Base-by-base conservation (phyloP, 2,113 vertebrate species). In the Tiliqua scincoides region DNA sequence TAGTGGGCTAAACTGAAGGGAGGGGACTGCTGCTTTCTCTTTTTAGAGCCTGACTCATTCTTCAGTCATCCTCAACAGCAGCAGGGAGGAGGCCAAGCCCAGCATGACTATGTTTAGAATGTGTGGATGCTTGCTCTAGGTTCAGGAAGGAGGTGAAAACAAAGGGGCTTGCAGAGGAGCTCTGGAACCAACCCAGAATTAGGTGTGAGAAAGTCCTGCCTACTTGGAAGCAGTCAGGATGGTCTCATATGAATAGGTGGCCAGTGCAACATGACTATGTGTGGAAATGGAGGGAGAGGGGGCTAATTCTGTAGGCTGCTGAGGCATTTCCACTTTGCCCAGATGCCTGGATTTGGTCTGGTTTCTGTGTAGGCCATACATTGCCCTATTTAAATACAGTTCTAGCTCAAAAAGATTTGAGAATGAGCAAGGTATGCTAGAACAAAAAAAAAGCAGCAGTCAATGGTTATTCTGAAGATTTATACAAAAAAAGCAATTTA, bases 11-110 rank as follows among this genome's bases (percentile, higher is more conserved):
- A 40, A 70, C 59, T 81, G 79, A 73, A 52, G 88, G 73, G 23
- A 54, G 35, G 72, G 37, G 76, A 74, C 59, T 83, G 85, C 89
- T 88, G 90, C 84, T 68, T 75, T 85, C 88, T 89, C 1, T 1
- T 85, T 90, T 70, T 21, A 88, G 89, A 90, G 43, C 14, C 5
- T 95, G 93, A 93, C 92, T 95, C 93, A 93, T 72, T 81, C 90
- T n/a, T 40, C 75, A 87, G 90, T 92, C 89, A 95, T 92, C 91
- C 80, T 75, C 67, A 23, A 52, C 37, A 75, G 84, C 84, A 40
- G 84, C 67, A n/a, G 62, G 35, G 68, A 62, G 20, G 71, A 63
- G 27, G 30, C 35, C n/a, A 72, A 37, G 30, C 54, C 76, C 27
- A 77, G 18, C 18, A 6, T 25, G 20, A 17, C 75, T 71, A n/a